Percentiles rank a stretch among this genome's conserved stretches.
Conservation (phyloP, 1,140 invertebrate species). For the Dryas iulia region DNA sequence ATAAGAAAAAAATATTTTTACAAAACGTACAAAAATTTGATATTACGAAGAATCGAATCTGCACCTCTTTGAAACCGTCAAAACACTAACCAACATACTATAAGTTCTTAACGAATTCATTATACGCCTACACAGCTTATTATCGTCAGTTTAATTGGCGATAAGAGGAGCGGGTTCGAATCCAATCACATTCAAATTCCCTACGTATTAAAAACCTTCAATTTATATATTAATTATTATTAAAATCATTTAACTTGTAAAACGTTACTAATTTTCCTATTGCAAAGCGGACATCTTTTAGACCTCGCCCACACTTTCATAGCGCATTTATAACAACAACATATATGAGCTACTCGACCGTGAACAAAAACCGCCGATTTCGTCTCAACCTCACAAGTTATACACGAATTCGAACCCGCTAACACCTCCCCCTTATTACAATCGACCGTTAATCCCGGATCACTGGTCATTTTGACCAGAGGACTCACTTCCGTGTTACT, state of each 20-base stretch:
- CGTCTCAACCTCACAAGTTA: slow-evolving; percentile 81
- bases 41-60: too few relatives aligned
- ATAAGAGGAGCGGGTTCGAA: too few relatives aligned
- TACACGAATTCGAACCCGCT: slow-evolving; percentile 61
- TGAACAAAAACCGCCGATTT: slow-evolving; percentile 85
- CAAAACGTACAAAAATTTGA: too few relatives aligned
- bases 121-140: too few relatives aligned
- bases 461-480: slow-evolving; percentile 60
- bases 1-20: too few relatives aligned
- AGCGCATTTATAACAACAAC: slow-evolving; percentile 86
- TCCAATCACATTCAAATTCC: too few relatives aligned
- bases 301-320: slow-evolving; percentile 82
- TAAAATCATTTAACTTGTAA: slow-evolving; percentile 38
- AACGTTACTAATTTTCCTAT: slow-evolving; percentile 84
- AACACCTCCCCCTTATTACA: slow-evolving; percentile 29
- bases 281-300: slow-evolving; percentile 84
- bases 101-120: too few relatives aligned
- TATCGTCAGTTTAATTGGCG: too few relatives aligned
- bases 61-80: too few relatives aligned
- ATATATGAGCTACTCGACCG: slow-evolving; percentile 83
- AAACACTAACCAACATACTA: too few relatives aligned
- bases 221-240: too few relatives aligned
- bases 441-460: slow-evolving; percentile 48
- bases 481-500: slow-evolving; percentile 29
- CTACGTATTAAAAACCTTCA: too few relatives aligned